Evolutionary conservation across 2,113 vertebrate species (phyloP), one percentile per base, ranked within the genome.

Genomic region (Apus apus): DNA sequence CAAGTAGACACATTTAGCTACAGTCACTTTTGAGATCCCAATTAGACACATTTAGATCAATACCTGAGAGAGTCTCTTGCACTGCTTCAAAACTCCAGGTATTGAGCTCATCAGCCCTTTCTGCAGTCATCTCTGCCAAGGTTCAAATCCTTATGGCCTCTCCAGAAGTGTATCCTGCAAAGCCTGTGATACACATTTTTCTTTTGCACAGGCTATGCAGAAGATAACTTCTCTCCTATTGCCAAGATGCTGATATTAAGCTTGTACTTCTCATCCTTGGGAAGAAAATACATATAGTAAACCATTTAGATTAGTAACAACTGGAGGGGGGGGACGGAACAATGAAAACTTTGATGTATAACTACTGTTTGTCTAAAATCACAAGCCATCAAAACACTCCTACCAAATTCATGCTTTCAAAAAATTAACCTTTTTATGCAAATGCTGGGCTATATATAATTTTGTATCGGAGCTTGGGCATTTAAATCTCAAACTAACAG

Each of bases 281-380:
- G 11, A 57, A 78, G 27, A 70, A 62, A 62, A 82, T 30, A 38
- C 2, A 80, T 9, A 32, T 5, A 79, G 30, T 21, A 53, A 56
- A 36, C 48, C 34, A 54, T 19, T 23, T 3, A 58, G 6, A 21
- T 54, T 40, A 74, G n/a, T 89, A 51, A 75, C 76, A 83, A 15
- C 3, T 21, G 16, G 14, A 9, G 6, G 10, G 10, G 9, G 1
- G 5, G 15, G 27, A 13, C 14, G 6, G 29, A 32, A n/a, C 16
- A 71, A 80, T 32, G 11, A 3, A 64, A 15, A 51, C 11, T 22
- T 38, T 51, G 23, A 40, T 21, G 5, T 32, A 36, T 68, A 8
- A 7, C 12, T 75, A 38, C 17, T 71, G 16, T 40, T 82, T 64
- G 20, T n/a, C 11, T 11, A 15, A 86, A 83, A 73, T 45, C 15